These are phyloP conservation scores for Ganaspis brasiliensis DNA, from an alignment of 2,888 invertebrate species.

Conservation along the genomic window DNA sequence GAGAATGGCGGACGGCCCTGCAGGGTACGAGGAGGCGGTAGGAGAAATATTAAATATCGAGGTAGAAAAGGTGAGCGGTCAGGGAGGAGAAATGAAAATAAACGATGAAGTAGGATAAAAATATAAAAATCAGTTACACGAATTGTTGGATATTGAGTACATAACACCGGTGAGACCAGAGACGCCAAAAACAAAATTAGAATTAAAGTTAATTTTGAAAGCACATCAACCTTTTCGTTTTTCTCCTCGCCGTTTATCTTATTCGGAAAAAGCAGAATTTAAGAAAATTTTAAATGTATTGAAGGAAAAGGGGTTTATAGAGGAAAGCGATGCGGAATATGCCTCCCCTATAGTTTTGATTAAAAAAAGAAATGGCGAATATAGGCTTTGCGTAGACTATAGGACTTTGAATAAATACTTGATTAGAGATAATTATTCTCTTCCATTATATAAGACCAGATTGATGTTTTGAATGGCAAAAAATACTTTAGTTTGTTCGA, in stretches of 20 bases:
- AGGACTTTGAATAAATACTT: too few species aligned
- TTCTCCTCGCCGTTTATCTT: slow-evolving; percentile 46
- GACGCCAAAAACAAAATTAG: slow-evolving; percentile 34
- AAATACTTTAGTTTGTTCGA: slow-evolving; percentile 54
- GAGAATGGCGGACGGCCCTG: background rate
- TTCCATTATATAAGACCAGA: slow-evolving; percentile 60
- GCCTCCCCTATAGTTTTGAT: background rate
- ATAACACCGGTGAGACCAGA: slow-evolving; percentile 40
- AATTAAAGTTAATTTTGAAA: slow-evolving; percentile 40
- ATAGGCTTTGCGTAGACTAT: too few species aligned
- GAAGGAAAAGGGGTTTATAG: background rate
- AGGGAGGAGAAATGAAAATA: slow-evolving; percentile 36
- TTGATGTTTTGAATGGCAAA: slow-evolving; percentile 51
- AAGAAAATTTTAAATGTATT: slow-evolving; percentile 10
- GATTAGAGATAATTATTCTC: slow-evolving; percentile 52
- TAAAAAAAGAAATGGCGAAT: slow-evolving; percentile 9
- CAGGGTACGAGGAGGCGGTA: background rate
- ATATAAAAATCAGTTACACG: slow-evolving; percentile 21
- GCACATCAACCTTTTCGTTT: slow-evolving; percentile 44
- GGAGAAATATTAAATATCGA: slow-evolving; percentile 36
- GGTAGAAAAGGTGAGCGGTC: background rate
- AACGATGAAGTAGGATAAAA: background rate
- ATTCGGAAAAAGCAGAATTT: slow-evolving; percentile 43
- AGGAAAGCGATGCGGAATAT: slow-evolving; percentile 18
- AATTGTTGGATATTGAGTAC: slow-evolving; percentile 31